Evolutionary conservation across 2,888 invertebrate species (phyloP).

Genomic region (Heliconius ethilla): DNA sequence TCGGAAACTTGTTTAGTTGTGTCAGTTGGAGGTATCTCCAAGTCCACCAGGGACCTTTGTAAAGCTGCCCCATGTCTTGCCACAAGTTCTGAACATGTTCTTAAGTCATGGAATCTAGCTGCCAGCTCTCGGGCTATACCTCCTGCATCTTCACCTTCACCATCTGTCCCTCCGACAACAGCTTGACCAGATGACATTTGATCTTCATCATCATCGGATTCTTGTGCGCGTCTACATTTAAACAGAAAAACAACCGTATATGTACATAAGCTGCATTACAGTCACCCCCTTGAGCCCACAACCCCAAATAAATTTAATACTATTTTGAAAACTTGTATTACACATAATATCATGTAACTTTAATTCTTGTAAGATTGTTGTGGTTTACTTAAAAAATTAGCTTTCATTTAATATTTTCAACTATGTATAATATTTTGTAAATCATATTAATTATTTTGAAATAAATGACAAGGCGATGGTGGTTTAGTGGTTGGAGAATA

Average conservation of each 20-base stretch:
- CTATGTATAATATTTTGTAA: too few species aligned
- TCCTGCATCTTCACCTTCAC: slow-evolving; percentile 81
- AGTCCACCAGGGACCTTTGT: slow-evolving; percentile 89
- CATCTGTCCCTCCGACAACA: slow-evolving; percentile 77
- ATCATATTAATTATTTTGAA: too few species aligned
- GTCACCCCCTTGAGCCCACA: too few species aligned
- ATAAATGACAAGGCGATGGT: too few species aligned
- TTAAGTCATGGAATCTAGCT: slow-evolving; percentile 90
- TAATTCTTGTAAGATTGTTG: too few species aligned
- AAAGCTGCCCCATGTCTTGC: slow-evolving; percentile 93
- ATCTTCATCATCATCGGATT: slow-evolving; percentile 89
- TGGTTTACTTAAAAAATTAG: too few species aligned
- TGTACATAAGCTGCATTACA: not conserved
- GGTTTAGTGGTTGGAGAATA: too few species aligned
- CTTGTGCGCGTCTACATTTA: slow-evolving; percentile 82
- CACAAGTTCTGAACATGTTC: slow-evolving; percentile 95
- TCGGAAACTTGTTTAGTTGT: slow-evolving; percentile 95
- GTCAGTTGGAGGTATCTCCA: slow-evolving; percentile 87
- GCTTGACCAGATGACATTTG: slow-evolving; percentile 78
- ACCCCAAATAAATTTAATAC: too few species aligned
- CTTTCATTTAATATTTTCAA: too few species aligned
- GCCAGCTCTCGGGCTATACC: slow-evolving; percentile 87
- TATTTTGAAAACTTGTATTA: too few species aligned
- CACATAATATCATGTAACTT: too few species aligned
- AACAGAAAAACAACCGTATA: not conserved